A percentile compares a stretch with the other conserved stretches of the same genome.
phyloP scores from a whole-genome alignment of 2,888 invertebrate genomes.

The Alsophila aescularia region DNA sequence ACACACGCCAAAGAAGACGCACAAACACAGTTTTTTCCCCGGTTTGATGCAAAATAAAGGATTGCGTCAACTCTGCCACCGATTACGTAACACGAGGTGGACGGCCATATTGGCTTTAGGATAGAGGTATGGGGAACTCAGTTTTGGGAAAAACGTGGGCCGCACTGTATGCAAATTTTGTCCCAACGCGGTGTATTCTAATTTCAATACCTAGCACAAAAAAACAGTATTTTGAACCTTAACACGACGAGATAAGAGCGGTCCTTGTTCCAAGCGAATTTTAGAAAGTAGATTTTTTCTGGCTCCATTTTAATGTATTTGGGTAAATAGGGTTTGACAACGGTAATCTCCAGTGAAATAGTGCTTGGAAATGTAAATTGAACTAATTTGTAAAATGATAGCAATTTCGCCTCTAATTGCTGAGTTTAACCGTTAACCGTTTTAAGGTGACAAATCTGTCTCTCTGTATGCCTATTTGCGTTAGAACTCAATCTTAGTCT shows the following conservation, averaged over 20 bases:
- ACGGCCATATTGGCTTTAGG: conserved; percentile 58
- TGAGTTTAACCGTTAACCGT: conserved; percentile 1
- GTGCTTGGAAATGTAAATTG: conserved; percentile 15
- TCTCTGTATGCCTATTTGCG: neutral
- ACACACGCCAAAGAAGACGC: no score
- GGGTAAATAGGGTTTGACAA: conserved; percentile 31
- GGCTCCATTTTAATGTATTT: conserved; percentile 35
- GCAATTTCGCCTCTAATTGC: conserved; percentile 19
- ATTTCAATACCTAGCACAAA: conserved; percentile 41
- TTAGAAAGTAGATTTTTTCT: conserved; percentile 32
- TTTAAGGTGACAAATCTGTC: neutral
- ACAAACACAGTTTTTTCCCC: neutral
- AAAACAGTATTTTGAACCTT: conserved; percentile 25
- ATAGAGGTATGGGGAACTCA: conserved; percentile 53
- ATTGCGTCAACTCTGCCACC: conserved; percentile 6
- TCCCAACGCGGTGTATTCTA: conserved; percentile 50
- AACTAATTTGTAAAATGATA: conserved; percentile 21
- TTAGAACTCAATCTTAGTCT: neutral
- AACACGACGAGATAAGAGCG: conserved; percentile 20
- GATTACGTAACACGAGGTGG: conserved; percentile 13
- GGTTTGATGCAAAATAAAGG: conserved; percentile 17
- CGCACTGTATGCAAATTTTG: conserved; percentile 58
- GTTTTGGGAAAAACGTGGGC: conserved; percentile 50
- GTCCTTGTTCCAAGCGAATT: conserved; percentile 16
- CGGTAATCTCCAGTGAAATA: conserved; percentile 27